Percentiles rank a stretch among this genome's conserved stretches.
These are phyloP conservation scores for Fragum sueziense DNA, from an alignment of 2,888 invertebrate genomes.

Conservation along the genomic window DNA sequence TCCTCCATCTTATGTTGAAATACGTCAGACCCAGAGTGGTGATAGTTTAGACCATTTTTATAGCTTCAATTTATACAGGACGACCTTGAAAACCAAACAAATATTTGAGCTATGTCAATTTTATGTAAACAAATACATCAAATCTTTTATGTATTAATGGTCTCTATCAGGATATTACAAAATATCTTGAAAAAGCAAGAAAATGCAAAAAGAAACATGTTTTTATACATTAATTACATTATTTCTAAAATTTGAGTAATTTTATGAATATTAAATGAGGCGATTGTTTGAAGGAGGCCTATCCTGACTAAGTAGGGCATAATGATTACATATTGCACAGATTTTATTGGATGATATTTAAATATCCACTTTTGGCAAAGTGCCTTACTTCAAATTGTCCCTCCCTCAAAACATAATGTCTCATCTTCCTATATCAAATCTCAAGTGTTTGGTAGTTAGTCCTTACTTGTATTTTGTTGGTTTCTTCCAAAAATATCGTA, in stretches of 20 bases:
- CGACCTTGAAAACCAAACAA: constrained; percentile 2
- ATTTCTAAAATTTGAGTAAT: background rate
- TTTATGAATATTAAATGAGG: constrained; percentile 18
- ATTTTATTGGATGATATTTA: constrained; percentile 19
- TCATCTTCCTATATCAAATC: background rate
- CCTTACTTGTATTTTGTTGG: background rate
- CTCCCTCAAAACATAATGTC: constrained; percentile 9
- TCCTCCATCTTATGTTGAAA: constrained; percentile 45
- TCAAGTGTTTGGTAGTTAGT: constrained; percentile 3
- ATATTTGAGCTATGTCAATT: constrained; percentile 10
- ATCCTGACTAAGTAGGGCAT: background rate
- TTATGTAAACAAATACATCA: too few relatives aligned
- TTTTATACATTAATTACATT: background rate
- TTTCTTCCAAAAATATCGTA: too few relatives aligned
- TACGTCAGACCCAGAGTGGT: constrained; percentile 13
- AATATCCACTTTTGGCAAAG: constrained; percentile 20
- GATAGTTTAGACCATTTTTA: background rate
- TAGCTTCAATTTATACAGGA: background rate
- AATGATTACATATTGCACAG: background rate
- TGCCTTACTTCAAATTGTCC: background rate
- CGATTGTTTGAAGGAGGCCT: constrained; percentile 5
- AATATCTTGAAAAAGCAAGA: background rate
- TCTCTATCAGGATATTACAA: too few relatives aligned
- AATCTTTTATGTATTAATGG: too few relatives aligned
- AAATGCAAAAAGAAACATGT: background rate